Evolutionary conservation across 2,113 vertebrate species (phyloP).

Genomic region (Hylia prasina): DNA sequence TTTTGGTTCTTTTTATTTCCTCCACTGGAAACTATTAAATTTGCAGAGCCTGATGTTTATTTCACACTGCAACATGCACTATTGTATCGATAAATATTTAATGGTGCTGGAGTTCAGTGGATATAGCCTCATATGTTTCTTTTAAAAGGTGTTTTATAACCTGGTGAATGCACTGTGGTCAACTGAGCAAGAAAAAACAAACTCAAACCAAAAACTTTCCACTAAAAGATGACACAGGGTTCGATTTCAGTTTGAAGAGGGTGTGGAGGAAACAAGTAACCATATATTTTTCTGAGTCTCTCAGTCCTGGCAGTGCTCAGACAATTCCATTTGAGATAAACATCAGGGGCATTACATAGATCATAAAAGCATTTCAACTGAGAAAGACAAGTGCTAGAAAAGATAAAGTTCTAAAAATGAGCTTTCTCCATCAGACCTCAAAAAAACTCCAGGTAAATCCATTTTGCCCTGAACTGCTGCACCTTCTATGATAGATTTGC

Average conservation of each 20-base stretch:
- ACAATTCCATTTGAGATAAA: constrained; percentile 48
- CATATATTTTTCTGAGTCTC: constrained; percentile 38
- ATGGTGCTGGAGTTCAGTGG: constrained; percentile 42
- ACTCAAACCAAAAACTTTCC: constrained; percentile 8
- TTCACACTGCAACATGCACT: constrained; percentile 42
- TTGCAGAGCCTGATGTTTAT: constrained; percentile 60
- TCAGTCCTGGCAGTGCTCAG: constrained; percentile 18
- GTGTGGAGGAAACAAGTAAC: constrained; percentile 27
- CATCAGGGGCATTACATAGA: constrained; percentile 1
- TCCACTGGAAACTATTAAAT: constrained; percentile 66
- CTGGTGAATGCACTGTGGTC: constrained; percentile 24
- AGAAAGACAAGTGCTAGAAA: neutral
- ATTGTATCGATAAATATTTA: constrained; percentile 73
- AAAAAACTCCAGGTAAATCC: neutral
- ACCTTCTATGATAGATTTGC: neutral
- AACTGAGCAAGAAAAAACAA: neutral
- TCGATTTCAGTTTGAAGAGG: constrained; percentile 58
- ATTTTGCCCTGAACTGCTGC: neutral
- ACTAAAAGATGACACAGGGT: constrained; percentile 41
- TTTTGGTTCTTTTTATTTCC: neutral
- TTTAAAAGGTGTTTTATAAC: constrained; percentile 69
- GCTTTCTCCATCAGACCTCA: neutral
- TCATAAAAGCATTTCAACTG: constrained; percentile 43
- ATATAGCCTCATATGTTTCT: constrained; percentile 55
- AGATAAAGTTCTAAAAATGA: neutral